Evolutionary conservation across 2,113 vertebrate genomes (phyloP), one percentile per base, ranked within the genome.

Genomic region (Camelus bactrianus): DNA sequence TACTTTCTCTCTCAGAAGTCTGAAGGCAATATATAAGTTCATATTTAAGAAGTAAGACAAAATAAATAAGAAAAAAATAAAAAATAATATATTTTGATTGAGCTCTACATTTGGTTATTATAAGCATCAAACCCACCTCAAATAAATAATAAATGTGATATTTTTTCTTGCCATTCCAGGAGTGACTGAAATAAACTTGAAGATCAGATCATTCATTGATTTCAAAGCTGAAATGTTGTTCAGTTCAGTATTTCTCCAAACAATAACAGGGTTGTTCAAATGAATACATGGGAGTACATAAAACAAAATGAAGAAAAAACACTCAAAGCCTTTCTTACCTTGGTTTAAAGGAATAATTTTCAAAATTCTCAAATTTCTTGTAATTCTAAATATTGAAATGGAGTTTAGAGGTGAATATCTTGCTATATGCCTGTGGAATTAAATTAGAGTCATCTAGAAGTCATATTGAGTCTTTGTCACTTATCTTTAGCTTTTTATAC

Each of bases 331-430:
- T 70, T 84, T 93, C 96, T 96, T 97, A 98, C 97, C 97, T 82
- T 93, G 89, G 46, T 91, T 95, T 94, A 98, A 95, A 82, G 97
- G 94, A 91, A 98, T 97, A 56, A 97, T 86, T 96, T 98, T 98
- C 96, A 98, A 95, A 96, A 96, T 96, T 94, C 97, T 95, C 81
- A 97, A 94, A 77, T 94, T 97, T 97, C 96, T 96, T 81, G 56
- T 3, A 91, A 26, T 67, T 58, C 22, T 32, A 77, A 96, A 70
- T 72, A 85, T 5, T n/a, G 26, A 6, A 93, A 19, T 16, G 50
- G 69, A 69, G 32, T 35, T 85, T 52, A 88, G n/a, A 93, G 65
- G 7, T 32, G 89, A 85, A 26, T 91, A 96, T 42, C 82, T 96
- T 79, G 60, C n/a, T 77, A 97, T 65, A 32, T 97, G n/a, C 85